Base-by-base conservation (phyloP, 2,888 invertebrate species). In the Andrena marginata region DNA sequence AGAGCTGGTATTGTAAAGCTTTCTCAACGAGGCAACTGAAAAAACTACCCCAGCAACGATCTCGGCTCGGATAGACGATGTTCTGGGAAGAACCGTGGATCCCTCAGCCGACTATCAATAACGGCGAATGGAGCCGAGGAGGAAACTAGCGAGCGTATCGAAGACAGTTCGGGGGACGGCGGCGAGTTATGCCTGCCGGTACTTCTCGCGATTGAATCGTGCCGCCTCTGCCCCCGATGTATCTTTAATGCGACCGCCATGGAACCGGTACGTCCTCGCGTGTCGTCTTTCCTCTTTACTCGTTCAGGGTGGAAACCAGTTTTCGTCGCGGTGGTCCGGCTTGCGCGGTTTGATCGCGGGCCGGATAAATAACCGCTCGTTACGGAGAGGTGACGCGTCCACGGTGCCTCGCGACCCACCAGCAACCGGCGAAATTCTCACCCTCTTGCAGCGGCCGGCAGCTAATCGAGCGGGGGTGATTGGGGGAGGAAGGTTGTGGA, bases 301-400 rank as follows among this genome's bases (percentile, higher is more conserved):
- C 87, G 80, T 87, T 87, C 83, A 80, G 51, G 71, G 65, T 62
- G 67, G 79, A 84, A 87, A 87, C 87, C 87, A 87, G 87, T 87
- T 87, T 84, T 82, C 84, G 87, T 83, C 75, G 64, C 70, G 65
- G 75, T 77, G 77, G 86, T 77, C 85, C 82, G 65, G 35, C 77
- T 35, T 67, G 33, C 72, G 42, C 74, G 59, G 59, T 42, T 42
- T 60, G 84, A 86, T 86, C 87, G 84, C 84, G 77, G 29, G 13
- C 20, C 65, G 65, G 81, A 87, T 84, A 85, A 84, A 87, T 80
- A 87, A 84, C 79, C 33, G 67, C 84, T 85, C 80, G 87, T 86
- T 86, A 82, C 86, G 68, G 59, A 68, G 70, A 77, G 72, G 67
- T 73, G 72, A 80, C 68, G 77, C 42, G 83, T 71, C 67, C 63